phyloP scores from a whole-genome alignment of 1,140 invertebrate species.

The Cherax destructor region DNA sequence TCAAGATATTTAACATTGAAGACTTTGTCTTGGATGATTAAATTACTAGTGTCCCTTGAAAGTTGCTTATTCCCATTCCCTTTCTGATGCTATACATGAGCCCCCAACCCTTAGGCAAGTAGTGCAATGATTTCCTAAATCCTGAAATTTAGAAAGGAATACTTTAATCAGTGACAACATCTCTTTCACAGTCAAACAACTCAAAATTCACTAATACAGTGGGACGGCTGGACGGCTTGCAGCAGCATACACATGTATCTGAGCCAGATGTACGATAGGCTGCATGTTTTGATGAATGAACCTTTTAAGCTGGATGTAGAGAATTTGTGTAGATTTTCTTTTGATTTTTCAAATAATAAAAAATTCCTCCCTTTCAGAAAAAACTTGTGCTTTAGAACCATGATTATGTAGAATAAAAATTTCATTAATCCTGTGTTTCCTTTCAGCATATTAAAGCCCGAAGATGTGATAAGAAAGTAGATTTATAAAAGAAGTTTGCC shows the following conservation, averaged over 20 bases:
- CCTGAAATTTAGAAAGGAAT: conserved; percentile 26
- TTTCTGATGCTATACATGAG: not conserved
- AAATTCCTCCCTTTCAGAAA: conserved; percentile 4
- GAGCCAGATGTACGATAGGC: conserved; percentile 45
- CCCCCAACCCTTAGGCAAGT: not conserved
- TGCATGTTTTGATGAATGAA: conserved; percentile 33
- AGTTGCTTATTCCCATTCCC: not conserved
- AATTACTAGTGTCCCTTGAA: not conserved
- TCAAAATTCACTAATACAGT: conserved; percentile 50
- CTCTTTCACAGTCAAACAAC: conserved; percentile 51
- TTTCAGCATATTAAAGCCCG: no score
- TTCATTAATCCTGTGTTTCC: no score
- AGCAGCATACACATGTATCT: conserved; percentile 49
- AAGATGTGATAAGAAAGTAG: no score
- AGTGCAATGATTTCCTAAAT: conserved; percentile 10
- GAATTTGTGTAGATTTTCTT: not conserved
- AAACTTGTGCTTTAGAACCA: not conserved
- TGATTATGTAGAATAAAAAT: not conserved
- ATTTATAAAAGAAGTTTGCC: no score
- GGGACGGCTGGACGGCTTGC: conserved; percentile 42
- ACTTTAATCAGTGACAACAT: conserved; percentile 44
- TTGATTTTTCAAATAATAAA: not conserved
- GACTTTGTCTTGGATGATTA: conserved; percentile 4
- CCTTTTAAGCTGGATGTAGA: not conserved
- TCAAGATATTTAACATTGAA: no score